Evolutionary conservation across 2,113 vertebrate species (phyloP).

Genomic region (Collichthys lucidus): DNA sequence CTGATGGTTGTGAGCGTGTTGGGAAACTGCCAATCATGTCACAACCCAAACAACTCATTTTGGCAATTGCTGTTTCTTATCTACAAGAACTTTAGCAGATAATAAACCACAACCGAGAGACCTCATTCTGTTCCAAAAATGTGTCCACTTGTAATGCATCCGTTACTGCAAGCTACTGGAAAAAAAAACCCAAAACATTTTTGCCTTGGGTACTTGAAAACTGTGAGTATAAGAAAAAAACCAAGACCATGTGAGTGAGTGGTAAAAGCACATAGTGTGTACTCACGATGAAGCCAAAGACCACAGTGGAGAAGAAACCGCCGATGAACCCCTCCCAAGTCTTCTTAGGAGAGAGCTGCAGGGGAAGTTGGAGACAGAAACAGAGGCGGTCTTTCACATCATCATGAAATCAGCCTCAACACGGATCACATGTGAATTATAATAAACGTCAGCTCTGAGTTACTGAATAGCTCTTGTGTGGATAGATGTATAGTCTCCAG

Average conservation of each 20-base stretch:
- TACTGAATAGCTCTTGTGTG: neutral
- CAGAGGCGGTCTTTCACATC: slow-evolving; percentile 22
- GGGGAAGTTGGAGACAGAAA: slow-evolving; percentile 20
- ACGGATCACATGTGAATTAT: neutral
- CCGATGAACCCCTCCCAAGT: slow-evolving; percentile 99
- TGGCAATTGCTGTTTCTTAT: neutral
- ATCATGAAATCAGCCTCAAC: slow-evolving; percentile 11
- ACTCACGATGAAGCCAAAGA: slow-evolving; percentile 98
- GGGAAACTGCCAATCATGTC: neutral
- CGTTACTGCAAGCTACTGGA: neutral
- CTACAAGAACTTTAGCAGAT: neutral
- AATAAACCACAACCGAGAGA: neutral
- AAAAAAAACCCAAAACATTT: neutral
- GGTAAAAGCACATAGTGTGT: neutral
- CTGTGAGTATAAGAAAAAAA: neutral
- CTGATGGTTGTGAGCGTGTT: neutral
- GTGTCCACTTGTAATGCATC: neutral
- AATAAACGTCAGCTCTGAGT: neutral
- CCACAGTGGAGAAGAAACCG: slow-evolving; percentile 94
- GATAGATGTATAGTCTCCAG: neutral
- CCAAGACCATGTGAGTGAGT: neutral
- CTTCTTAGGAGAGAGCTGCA: slow-evolving; percentile 96
- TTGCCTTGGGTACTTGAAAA: neutral
- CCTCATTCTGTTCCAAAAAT: neutral
- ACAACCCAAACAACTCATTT: slow-evolving; percentile 6